Evolutionary conservation across 1,140 invertebrate genomes (phyloP).

Genomic region (Bombus consobrinus): DNA sequence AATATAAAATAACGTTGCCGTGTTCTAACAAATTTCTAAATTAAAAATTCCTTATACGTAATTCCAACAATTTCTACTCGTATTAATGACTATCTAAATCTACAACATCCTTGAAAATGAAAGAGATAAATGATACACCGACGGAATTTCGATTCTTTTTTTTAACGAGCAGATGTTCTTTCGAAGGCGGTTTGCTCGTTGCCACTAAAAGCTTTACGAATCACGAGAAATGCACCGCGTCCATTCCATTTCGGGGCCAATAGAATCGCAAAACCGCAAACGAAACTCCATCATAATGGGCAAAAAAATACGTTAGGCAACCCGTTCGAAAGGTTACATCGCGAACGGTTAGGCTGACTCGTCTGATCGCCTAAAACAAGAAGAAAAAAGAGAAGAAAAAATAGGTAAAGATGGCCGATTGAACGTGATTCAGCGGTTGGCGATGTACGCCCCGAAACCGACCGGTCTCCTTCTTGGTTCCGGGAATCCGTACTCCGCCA

Average conservation of each 20-base stretch:
- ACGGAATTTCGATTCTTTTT: neutral
- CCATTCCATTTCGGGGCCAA: neutral
- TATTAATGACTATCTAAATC: neutral
- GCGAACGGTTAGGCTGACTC: neutral
- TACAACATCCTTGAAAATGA: neutral
- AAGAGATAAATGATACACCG: neutral
- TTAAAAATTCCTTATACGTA: neutral
- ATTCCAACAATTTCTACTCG: neutral
- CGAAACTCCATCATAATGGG: neutral
- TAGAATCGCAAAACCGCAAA: neutral
- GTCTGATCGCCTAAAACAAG: neutral
- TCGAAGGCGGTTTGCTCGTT: neutral
- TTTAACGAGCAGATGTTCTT: neutral
- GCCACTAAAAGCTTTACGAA: neutral
- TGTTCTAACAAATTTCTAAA: neutral
- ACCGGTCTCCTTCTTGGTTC: slow-evolving; percentile 58
- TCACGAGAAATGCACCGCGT: neutral
- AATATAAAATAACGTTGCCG: neutral
- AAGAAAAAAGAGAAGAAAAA: slow-evolving; percentile 46
- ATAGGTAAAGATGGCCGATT: slow-evolving; percentile 68
- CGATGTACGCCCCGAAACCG: slow-evolving; percentile 65
- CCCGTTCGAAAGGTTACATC: slow-evolving; percentile 15
- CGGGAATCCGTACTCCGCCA: slow-evolving; percentile 65
- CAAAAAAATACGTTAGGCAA: neutral
- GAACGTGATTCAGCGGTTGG: slow-evolving; percentile 69